Conservation (phyloP, 2,888 invertebrate genomes). For the Philaethria dido region DNA sequence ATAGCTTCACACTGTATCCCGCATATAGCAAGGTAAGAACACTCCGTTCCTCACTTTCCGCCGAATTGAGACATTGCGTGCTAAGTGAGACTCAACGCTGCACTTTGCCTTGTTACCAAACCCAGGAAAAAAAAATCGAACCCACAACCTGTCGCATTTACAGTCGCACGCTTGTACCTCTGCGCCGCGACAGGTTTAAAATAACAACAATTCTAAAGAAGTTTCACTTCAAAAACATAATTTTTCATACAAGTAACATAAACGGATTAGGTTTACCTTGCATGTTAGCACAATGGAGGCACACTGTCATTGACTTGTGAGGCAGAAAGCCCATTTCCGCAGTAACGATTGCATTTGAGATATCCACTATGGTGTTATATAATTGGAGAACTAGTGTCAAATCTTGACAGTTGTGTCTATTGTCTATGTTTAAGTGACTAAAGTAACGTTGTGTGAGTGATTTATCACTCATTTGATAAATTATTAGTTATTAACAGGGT, state of each 20-base stretch:
- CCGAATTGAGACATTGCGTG: too few relatives aligned
- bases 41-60: too few relatives aligned
- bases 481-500: neutral
- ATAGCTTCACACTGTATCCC: too few relatives aligned
- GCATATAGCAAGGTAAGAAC: too few relatives aligned
- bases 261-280: neutral
- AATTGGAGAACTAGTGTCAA: neutral
- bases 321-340: slow-evolving; percentile 8
- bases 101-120: too few relatives aligned
- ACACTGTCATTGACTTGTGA: neutral
- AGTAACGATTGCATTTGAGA: slow-evolving; percentile 13
- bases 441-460: neutral
- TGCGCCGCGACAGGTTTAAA: too few relatives aligned
- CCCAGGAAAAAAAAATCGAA: too few relatives aligned
- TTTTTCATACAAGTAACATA: neutral
- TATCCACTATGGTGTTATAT: slow-evolving; percentile 3
- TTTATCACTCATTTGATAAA: neutral
- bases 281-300: neutral
- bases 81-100: too few relatives aligned
- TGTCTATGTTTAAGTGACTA: neutral
- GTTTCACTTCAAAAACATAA: too few relatives aligned
- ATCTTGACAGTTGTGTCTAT: neutral
- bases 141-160: too few relatives aligned
- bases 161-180: too few relatives aligned
- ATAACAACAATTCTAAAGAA: too few relatives aligned